Base-by-base conservation (phyloP, 92 coral and sea anemone genomes). In the Zoanthus gigantus region DNA sequence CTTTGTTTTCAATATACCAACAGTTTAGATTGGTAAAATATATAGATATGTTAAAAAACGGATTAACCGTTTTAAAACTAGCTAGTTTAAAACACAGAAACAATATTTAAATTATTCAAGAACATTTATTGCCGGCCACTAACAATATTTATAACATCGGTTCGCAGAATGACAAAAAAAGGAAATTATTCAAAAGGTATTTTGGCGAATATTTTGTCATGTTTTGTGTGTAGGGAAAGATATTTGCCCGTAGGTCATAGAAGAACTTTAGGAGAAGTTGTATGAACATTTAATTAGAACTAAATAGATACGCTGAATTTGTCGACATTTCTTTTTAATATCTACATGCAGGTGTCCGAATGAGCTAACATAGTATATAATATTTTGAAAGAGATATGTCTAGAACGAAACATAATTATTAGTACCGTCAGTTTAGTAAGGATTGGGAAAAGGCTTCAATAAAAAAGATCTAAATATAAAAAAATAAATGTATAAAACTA, bases 1-100 rank as follows among this genome's bases (percentile, higher is more conserved):
- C 14, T n/a, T 63, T 66, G 85, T 46, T 66, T 66, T 60, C 42
- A 81, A 65, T 81, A 66, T 65, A 66, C 58, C 47, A 45, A 73
- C 72, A 79, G 28, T 79, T 79, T 48, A 79, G 68, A 60, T 66
- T 37, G 57, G 46, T 79, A 44, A 63, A 56, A 42, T 42, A 44
- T 66, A 63, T 65, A 50, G 57, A 67, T 68, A 45, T 81, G 32
- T 65, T 28, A 53, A 81, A 23, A 65, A 34, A 65, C 45, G 56
- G 46, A 18, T 67, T 65, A 65, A 45, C 75, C 29, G 42, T 66
- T 46, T 81, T 66, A 18, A 45, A 63, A 32, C 48, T 66, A 13
- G 74, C 53, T 81, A 46, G 66, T 57, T 60, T 81, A 9, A 69
- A 29, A 23, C 15, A 69, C 9, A 31, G 45, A 80, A 67, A 28